Evolutionary conservation across 2,113 vertebrate genomes (phyloP).

Genomic region (Morone saxatilis): DNA sequence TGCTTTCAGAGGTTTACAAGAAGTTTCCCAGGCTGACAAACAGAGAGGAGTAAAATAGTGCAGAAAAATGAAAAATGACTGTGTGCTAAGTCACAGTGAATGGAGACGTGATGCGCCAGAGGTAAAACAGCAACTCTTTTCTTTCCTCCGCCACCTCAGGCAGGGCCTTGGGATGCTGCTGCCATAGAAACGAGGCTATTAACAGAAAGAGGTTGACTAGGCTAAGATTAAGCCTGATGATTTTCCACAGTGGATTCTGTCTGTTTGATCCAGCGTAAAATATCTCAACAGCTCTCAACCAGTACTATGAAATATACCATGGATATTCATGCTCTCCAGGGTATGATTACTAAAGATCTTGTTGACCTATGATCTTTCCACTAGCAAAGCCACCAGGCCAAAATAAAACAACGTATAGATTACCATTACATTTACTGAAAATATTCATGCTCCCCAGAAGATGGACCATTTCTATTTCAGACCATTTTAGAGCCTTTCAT

Average conservation of each 20-base stretch:
- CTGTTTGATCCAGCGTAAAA: not conserved
- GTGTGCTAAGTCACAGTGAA: conserved; percentile 23
- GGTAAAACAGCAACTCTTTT: conserved; percentile 7
- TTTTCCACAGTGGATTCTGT: not conserved
- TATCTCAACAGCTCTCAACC: not conserved
- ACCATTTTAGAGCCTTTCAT: not conserved
- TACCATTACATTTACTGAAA: not conserved
- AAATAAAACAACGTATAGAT: not conserved
- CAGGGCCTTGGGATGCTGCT: conserved; percentile 14
- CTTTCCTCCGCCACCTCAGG: conserved; percentile 2
- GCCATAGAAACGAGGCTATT: conserved; percentile 26
- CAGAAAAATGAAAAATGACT: conserved; percentile 5
- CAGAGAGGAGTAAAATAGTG: not conserved
- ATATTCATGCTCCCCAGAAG: too few species aligned
- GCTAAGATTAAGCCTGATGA: conserved; percentile 6
- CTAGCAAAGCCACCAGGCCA: not conserved
- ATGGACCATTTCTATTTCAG: not conserved
- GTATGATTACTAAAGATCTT: not conserved
- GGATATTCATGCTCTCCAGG: not conserved
- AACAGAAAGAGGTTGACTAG: conserved; percentile 9
- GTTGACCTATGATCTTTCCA: not conserved
- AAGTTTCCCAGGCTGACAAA: not conserved
- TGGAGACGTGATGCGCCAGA: not conserved
- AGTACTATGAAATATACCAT: not conserved
- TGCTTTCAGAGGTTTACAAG: conserved; percentile 4